Evolutionary conservation across 2,113 vertebrate genomes (phyloP), one percentile per base, ranked within the genome.

Genomic region (Cettia cetti): DNA sequence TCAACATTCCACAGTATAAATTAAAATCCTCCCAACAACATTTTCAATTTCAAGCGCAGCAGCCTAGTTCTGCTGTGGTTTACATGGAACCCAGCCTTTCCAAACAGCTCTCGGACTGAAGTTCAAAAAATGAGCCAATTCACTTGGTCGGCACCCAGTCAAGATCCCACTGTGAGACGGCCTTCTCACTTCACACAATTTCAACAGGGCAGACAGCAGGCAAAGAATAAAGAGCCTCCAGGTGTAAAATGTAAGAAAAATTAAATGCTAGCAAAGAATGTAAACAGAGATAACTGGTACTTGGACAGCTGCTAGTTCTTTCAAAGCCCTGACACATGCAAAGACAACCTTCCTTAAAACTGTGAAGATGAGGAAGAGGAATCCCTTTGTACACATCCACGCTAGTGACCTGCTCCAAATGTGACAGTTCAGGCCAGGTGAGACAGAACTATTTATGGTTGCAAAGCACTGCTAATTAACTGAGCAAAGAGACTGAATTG

Each of bases 81-180:
- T 94, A 82, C 50, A 57, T 94, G 92, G 96, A 96, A 85, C 53
- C 31, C 78, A 85, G 96, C 90, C 94, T 90, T 93, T 90, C 85
- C 88, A 93, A 95, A 94, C 49, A 95, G 75, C 66, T 61, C 85
- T 76, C 85, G 61, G 53, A 87, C 70, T 30, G 50, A 91, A 59
- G 60, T 54, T 92, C 74, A 87, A 78, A 89, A 91, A 82, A 84
- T 5, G 42, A 96, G 75, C 61, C 61, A 85, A 71, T 82, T 90
- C 54, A 61, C 70, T 76, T 72, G 80, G 88, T 91, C 66, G 93
- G 49, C 56, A 90, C 39, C 47, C 89, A 86, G 77, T 56, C 11
- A 57, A 85, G 63, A 93, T 60, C 82, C 74, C 57, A n/a, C 66
- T 37, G 13, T n/a, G 35, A 60, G n/a, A 49, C 0, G 0, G 49